Conservation (phyloP, 1,140 invertebrate species). For the Camponotus vicinus region DNA sequence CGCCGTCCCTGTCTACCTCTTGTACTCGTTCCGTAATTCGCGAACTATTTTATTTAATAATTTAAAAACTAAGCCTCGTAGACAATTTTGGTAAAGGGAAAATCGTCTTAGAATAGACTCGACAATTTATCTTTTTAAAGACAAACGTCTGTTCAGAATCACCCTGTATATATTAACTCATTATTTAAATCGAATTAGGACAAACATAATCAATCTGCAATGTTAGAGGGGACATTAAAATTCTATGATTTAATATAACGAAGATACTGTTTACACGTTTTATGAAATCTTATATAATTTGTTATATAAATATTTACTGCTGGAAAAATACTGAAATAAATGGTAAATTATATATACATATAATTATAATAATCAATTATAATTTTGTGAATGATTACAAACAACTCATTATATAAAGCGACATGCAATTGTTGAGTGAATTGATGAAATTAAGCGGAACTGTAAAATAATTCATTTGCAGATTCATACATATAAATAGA, state of each 20-base stretch:
- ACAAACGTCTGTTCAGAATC: too few species aligned
- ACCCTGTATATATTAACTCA: neutral
- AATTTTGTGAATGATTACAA: neutral
- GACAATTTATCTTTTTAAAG: too few species aligned
- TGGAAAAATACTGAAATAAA: neutral
- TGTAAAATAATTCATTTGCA: conserved; percentile 28
- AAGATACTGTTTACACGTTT: neutral
- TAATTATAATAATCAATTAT: conserved; percentile 12
- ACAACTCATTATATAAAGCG: too few species aligned
- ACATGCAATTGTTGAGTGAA: conserved; percentile 6
- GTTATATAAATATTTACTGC: neutral
- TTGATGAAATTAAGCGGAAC: neutral
- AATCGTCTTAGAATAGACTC: too few species aligned
- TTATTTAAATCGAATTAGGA: neutral
- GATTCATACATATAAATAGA: too few species aligned
- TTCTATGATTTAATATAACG: neutral
- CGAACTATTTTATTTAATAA: too few species aligned
- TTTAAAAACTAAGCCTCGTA: too few species aligned
- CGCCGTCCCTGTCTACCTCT: too few species aligned
- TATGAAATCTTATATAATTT: neutral
- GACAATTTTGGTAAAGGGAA: too few species aligned
- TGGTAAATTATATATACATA: conserved; percentile 2
- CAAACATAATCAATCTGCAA: neutral
- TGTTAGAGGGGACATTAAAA: neutral
- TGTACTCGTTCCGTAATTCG: too few species aligned